phyloP scores from a whole-genome alignment of 2,888 invertebrate genomes.

The Lobophora halterata region DNA sequence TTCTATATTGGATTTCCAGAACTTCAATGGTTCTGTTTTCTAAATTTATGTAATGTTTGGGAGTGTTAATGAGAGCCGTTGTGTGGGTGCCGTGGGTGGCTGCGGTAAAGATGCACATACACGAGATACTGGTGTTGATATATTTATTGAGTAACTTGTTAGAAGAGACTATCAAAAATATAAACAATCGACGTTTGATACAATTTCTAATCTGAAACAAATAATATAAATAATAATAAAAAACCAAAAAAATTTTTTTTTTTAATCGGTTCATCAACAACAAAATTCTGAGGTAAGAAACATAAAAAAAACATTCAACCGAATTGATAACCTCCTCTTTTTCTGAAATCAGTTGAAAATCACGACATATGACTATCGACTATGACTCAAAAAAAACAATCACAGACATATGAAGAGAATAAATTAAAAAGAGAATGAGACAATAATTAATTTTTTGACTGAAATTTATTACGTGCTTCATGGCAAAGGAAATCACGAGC shows the following conservation, averaged over 20 bases:
- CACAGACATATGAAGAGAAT: neutral
- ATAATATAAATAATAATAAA: no score
- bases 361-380: no score
- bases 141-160: constrained; percentile 29
- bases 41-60: constrained; percentile 38
- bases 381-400: constrained; percentile 8
- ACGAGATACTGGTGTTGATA: constrained; percentile 32
- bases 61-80: constrained; percentile 40
- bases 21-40: constrained; percentile 38
- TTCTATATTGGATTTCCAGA: constrained; percentile 38
- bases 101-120: constrained; percentile 26
- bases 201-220: no score
- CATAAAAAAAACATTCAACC: no score
- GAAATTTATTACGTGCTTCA: constrained; percentile 15
- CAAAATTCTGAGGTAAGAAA: no score
- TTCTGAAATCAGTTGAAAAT: no score
- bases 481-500: constrained; percentile 8
- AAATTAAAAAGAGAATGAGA: constrained; percentile 10
- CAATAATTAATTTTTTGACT: constrained; percentile 7
- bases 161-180: constrained; percentile 20
- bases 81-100: constrained; percentile 43
- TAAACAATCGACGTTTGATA: no score
- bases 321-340: no score
- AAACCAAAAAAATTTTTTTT: no score
- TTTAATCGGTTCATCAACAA: no score